Base-by-base conservation (phyloP, 2,797 vertebrate genomes). In the Chlorospingus semifuscus region DNA sequence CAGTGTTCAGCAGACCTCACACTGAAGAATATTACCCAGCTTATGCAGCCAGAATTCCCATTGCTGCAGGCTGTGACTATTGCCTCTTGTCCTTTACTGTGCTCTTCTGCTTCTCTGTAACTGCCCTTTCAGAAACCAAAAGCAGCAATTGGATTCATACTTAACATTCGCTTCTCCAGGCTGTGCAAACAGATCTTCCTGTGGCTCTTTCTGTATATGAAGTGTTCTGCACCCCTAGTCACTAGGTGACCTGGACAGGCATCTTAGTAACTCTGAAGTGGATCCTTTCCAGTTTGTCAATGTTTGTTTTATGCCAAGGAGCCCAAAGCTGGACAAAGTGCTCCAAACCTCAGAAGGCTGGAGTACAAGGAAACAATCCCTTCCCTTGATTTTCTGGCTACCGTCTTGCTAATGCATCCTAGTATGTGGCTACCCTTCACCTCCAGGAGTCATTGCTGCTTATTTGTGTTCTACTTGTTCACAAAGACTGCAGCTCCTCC, bases 401-500 rank as follows among this genome's bases (percentile, higher is more conserved):
- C 39, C 8, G 1, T 66, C 10, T 77, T 80, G 52, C 4, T 76
- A 66, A 27, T 26, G 2, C 16, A 69, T 56, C 52, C 41, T 19
- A 36, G 14, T 18, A 14, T 30, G 15, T n/a, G 15, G 11, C 37
- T 63, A 44, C 11, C 30, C 26, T 52, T 47, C 44, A 30, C 15
- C 29, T 55, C 37, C 55, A 79, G 61, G 18, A 83, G 4, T 3
- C 15, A 21, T 41, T n/a, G 23, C 11, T 82, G 64, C 17, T 64
- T 22, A n/a, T 57, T 21, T 37, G 8, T 44, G 5, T 61, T 69
- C 17, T 42, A 11, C 21, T 83, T 70, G 17, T 12, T 83, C 75
- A 56, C 2, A 4, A 46, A 20, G 41, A 44, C 18, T 36, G 3
- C 0, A 1, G 19, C 23, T 61, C 13, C 24, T 59, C 1, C 1